Evolutionary conservation across 2,888 invertebrate species (phyloP), one percentile per base, ranked within the genome.

Genomic region (Punctoribates punctum): DNA sequence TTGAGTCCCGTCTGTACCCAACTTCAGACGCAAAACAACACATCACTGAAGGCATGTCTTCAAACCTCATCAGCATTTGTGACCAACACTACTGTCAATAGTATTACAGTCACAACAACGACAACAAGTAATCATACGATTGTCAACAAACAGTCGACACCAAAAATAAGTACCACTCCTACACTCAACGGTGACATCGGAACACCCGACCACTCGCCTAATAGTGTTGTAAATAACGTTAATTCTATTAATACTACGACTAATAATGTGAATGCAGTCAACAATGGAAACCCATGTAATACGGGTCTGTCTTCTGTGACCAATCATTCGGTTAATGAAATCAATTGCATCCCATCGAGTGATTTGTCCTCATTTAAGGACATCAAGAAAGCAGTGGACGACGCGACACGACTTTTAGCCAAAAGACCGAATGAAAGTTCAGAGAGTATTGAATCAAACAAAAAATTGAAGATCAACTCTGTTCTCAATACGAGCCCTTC

Each of bases 291-390:
- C 48, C 65, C 42, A 15, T 6, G 38, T 9, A 38, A 25, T 67
- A 46, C 57, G 11, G 48, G 27, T 42, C 8, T 13, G 42, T 1
- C 42, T 29, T 46, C 67, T n/a, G n/a, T 60, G 15, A 62, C 11
- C 11, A 23, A n/a, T 72, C 20, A 25, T 54, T 73, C 46, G n/a
- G 38, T 51, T 3, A 73, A 73, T 25, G 20, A 23, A 73, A 42
- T 73, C 34, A 73, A 54, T 48, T 51, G n/a, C 38, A 48, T 29
- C 13, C 72, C 72, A 34, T 51, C 75, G 25, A 72, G 38, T 54
- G 78, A 75, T 25, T 72, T 75, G 42, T 75, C 67, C 3, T 23
- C 73, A 27, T 72, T 57, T 15, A 77, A 77, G 27, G 78, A 77
- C 48, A 73, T 75, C 25, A 29, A 46, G 27, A 75, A 75, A 73